These are phyloP conservation scores for Boleophthalmus pectinirostris DNA, from an alignment of 2,113 vertebrate species.

Conservation along the genomic window DNA sequence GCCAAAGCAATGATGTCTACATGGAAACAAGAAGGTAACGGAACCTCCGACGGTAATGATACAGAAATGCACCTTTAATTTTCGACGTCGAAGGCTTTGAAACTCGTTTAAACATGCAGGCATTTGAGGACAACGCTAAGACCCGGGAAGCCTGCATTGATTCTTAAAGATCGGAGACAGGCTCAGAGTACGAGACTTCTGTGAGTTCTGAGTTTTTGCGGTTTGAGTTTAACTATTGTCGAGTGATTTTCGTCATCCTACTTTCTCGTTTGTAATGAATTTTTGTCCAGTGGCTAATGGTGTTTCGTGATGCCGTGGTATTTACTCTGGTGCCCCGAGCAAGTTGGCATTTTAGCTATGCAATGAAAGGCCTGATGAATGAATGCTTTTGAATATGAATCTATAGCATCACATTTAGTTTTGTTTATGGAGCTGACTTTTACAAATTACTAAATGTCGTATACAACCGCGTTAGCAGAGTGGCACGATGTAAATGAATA, in stretches of 20 bases:
- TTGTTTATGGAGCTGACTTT: conserved; percentile 7
- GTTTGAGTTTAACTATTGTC: not conserved
- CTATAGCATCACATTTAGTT: conserved; percentile 8
- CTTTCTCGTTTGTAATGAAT: conserved; percentile 3
- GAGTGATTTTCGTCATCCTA: not conserved
- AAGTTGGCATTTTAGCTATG: conserved; percentile 10
- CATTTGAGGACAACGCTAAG: not conserved
- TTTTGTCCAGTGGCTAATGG: conserved; percentile 5
- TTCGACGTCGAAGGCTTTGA: too few relatives aligned
- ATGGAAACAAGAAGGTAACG: too few relatives aligned
- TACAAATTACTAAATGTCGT: not conserved
- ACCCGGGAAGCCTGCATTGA: not conserved
- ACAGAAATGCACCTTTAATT: not conserved
- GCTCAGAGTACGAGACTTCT: not conserved
- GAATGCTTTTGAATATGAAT: conserved; percentile 12
- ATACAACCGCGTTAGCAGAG: not conserved
- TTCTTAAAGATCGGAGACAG: not conserved
- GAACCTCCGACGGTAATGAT: too few relatives aligned
- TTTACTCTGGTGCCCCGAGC: conserved; percentile 10
- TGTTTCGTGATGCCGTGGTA: conserved; percentile 9
- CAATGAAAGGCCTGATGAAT: conserved; percentile 8
- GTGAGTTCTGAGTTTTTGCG: conserved; percentile 1
- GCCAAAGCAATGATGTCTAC: too few relatives aligned
- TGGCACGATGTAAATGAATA: not conserved
- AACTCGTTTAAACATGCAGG: not conserved